Evolutionary conservation across 2,888 invertebrate genomes (phyloP).

Genomic region (Dorcus hopei): DNA sequence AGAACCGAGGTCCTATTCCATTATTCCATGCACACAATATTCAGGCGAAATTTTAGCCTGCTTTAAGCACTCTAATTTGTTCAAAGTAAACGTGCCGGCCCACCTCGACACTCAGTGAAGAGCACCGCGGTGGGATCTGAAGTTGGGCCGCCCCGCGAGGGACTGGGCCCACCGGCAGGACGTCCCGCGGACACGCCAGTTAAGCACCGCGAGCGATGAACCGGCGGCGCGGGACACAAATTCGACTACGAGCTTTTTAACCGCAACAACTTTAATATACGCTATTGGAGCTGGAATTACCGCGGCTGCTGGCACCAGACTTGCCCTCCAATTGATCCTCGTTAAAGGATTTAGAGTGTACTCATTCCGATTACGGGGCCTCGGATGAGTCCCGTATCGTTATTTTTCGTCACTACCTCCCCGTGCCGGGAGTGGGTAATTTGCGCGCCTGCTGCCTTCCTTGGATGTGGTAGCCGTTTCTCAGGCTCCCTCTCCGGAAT

Average conservation of each 20-base stretch:
- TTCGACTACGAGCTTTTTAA: slow-evolving; percentile 48
- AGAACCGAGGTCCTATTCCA: slow-evolving; percentile 61
- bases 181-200: too few species aligned
- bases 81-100: too few species aligned
- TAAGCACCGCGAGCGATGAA: too few species aligned
- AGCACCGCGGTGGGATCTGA: too few species aligned
- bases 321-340: slow-evolving; percentile 58
- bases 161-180: too few species aligned
- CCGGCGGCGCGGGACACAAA: too few species aligned
- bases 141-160: too few species aligned
- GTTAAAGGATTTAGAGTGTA: slow-evolving; percentile 46
- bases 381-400: slow-evolving; percentile 60
- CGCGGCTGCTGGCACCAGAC: slow-evolving; percentile 70
- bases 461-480: slow-evolving; percentile 69
- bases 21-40: slow-evolving; percentile 60
- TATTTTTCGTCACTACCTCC: slow-evolving; percentile 68
- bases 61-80: slow-evolving; percentile 67
- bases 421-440: slow-evolving; percentile 57
- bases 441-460: slow-evolving; percentile 71
- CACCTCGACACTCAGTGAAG: too few species aligned
- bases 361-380: slow-evolving; percentile 57
- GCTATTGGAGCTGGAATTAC: slow-evolving; percentile 69
- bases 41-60: slow-evolving; percentile 54
- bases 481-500: slow-evolving; percentile 71
- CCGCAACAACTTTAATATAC: slow-evolving; percentile 71